A percentile compares a stretch with the other conserved stretches of the same genome.
These are phyloP conservation scores for Tenthredo mesomela DNA, from an alignment of 2,888 invertebrate genomes.

Conservation along the genomic window DNA sequence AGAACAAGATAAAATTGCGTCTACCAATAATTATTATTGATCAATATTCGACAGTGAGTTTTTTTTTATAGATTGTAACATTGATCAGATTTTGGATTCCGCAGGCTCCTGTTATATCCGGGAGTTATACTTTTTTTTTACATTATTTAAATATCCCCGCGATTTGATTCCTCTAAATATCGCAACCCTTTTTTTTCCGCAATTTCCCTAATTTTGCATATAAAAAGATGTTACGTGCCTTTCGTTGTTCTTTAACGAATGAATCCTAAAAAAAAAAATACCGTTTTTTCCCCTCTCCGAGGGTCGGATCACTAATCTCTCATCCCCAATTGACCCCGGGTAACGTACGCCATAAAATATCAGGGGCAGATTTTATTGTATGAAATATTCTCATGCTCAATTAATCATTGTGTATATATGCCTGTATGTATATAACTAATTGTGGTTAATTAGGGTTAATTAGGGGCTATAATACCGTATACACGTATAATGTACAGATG, in stretches of 20 bases:
- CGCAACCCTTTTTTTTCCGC: background rate
- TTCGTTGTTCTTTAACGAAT: background rate
- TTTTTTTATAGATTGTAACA: too few relatives aligned
- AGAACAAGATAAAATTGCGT: too few relatives aligned
- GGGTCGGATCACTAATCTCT: background rate
- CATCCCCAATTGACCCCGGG: background rate
- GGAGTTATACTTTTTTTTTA: background rate
- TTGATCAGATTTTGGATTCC: too few relatives aligned
- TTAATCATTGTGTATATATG: background rate
- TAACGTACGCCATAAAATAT: background rate
- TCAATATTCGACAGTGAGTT: too few relatives aligned
- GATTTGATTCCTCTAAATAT: background rate
- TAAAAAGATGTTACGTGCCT: background rate
- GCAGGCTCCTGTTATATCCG: background rate
- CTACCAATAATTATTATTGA: too few relatives aligned
- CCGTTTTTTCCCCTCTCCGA: background rate
- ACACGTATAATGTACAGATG: background rate
- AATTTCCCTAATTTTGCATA: background rate
- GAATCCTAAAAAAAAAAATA: background rate
- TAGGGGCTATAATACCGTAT: background rate
- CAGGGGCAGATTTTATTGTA: background rate
- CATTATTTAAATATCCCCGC: background rate
- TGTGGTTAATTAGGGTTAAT: constrained; percentile 49
- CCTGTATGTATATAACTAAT: constrained; percentile 23
- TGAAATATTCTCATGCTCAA: background rate